Evolutionary conservation across 2,113 vertebrate genomes (phyloP), one percentile per base, ranked within the genome.

Genomic region (Perca flavescens): DNA sequence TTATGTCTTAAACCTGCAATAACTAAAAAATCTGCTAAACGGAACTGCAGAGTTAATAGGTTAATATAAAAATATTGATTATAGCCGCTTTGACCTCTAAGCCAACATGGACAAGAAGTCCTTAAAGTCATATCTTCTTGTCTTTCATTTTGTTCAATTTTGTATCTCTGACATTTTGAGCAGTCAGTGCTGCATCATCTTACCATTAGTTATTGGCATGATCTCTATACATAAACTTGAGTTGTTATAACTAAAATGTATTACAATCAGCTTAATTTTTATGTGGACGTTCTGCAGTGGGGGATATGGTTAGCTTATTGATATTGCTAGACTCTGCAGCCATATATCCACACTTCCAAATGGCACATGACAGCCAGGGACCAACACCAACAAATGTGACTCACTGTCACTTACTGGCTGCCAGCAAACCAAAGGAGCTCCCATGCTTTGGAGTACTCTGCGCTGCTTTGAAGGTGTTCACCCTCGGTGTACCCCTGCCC

Each of bases 391-490:
- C 49, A 74, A 36, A 75, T 31, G 58, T 47, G 49, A 62, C 73
- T 61, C 62, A 65, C 13, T 71, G 49, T 62, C 50, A 72, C 64
- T 36, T 36, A 58, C 19, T 49, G 50, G 8, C 56, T 67, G 54
- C n/a, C 57, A 65, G 68, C 56, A 68, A 74, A 74, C 56, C 65
- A 66, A 73, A 84, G 67, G 28, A 58, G 54, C 56, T 36, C 25
- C n/a, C 14, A 5, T 31, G 28, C 60, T 64, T 74, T 34, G 64
- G 58, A 66, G 78, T 49, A 70, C 69, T 40, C 54, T 12, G 0
- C 60, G 21, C 25, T 46, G 4, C 79, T 89, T 83, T 86, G 77
- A 91, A 85, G 76, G 40, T 22, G 14, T 63, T 82, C 64, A 71
- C 64, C 58, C 64, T 49, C n/a, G 5, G 49, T 58, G 40, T 13